Conservation (phyloP, 2,888 invertebrate genomes). For the Meteorus cinctellus region DNA sequence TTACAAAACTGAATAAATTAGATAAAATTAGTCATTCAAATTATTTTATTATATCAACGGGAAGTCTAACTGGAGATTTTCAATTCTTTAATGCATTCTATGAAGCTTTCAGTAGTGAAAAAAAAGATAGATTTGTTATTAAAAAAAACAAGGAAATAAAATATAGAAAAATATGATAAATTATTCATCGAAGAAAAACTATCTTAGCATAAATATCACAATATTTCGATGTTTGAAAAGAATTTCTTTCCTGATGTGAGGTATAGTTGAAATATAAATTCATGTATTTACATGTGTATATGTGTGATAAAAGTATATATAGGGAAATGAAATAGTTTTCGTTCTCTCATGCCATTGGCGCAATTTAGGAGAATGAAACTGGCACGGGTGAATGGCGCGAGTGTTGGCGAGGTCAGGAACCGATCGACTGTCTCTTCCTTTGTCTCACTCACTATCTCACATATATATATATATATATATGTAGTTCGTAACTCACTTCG, state of each 20-base stretch:
- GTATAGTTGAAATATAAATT: background rate
- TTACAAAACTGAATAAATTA: too few species aligned
- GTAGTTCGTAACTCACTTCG: conserved; percentile 15
- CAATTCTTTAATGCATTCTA: too few species aligned
- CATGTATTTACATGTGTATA: background rate
- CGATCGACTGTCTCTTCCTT: conserved; percentile 54
- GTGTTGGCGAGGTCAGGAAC: conserved; percentile 69
- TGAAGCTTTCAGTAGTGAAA: too few species aligned
- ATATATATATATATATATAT: conserved; percentile 11
- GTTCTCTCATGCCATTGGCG: conserved; percentile 12
- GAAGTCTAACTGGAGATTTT: too few species aligned
- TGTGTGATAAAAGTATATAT: conserved; percentile 39
- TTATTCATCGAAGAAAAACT: background rate
- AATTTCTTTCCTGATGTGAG: background rate
- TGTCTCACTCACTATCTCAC: conserved; percentile 1
- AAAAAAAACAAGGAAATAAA: too few species aligned
- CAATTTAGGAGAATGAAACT: conserved; percentile 36
- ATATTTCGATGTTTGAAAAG: background rate
- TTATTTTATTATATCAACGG: too few species aligned
- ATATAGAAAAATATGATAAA: too few species aligned
- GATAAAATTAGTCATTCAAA: too few species aligned
- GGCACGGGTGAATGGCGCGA: conserved; percentile 47
- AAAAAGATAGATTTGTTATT: too few species aligned
- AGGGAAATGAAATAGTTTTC: conserved; percentile 47
- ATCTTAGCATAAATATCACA: background rate